These are phyloP conservation scores for Sinonovacula constricta DNA, from an alignment of 1,140 invertebrate species.

Conservation along the genomic window DNA sequence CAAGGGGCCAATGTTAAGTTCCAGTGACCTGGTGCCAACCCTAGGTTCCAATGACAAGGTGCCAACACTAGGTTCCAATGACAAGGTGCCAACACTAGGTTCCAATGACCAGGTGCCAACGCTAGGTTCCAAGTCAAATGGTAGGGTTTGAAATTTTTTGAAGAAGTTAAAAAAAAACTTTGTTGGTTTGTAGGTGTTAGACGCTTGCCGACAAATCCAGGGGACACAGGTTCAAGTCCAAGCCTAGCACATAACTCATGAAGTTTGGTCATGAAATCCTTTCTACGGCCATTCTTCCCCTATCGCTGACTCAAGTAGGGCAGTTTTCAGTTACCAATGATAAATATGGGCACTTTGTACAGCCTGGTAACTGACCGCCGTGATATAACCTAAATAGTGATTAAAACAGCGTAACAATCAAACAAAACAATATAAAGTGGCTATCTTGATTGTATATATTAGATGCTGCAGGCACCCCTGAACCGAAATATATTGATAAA, in stretches of 20 bases:
- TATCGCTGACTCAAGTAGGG: conserved; percentile 25
- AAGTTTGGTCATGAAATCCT: conserved; percentile 31
- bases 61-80: too few relatives aligned
- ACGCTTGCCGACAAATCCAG: conserved; percentile 28
- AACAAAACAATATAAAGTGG: conserved; percentile 30
- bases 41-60: too few relatives aligned
- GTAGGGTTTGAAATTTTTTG: conserved; percentile 31
- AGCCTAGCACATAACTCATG: conserved; percentile 28
- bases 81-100: too few relatives aligned
- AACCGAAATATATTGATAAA: conserved; percentile 26
- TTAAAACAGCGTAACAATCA: conserved; percentile 29
- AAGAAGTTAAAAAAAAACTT: conserved; percentile 31
- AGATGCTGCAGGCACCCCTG: conserved; percentile 31
- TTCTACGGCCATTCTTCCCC: conserved; percentile 26
- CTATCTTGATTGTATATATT: conserved; percentile 32
- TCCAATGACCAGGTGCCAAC: conserved; percentile 29
- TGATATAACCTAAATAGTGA: conserved; percentile 30
- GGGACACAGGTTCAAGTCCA: conserved; percentile 26
- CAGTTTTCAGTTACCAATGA: conserved; percentile 31
- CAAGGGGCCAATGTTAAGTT: conserved; percentile 31
- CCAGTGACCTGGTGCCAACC: conserved; percentile 20
- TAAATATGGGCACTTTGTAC: conserved; percentile 31
- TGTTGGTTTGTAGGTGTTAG: conserved; percentile 31
- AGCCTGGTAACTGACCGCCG: conserved; percentile 26
- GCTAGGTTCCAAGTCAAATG: conserved; percentile 29